Base-by-base conservation (phyloP, 1,140 invertebrate species). In the honey bee (Apis mellifera) region DNA sequence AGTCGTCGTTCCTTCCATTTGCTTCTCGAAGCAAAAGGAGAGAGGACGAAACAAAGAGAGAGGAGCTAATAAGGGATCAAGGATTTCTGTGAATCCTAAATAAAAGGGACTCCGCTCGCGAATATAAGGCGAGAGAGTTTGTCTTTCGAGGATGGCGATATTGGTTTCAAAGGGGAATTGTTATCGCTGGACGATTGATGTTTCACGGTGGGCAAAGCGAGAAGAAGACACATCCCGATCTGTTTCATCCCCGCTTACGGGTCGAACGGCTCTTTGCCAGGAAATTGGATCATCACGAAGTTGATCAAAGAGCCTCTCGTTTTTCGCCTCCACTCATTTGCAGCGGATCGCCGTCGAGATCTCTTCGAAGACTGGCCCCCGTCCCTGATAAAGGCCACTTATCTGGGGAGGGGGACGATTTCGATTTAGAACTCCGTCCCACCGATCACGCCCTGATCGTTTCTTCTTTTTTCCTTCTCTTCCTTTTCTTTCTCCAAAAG, bases 281-380 rank as follows among this genome's bases (percentile, higher is more conserved):
- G 73, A 54, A 66, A 82, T 82, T 82, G 79, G 79, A 82, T 82
- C 73, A 82, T 82, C 73, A 60, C 79, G 48, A 76, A 68, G 72
- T 82, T 76, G 79, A 82, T 82, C 79, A 82, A 82, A 82, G 73
- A 74, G 64, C 57, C 64, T 54, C 79, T 57, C 73, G 54, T 76
- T 82, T 59, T 68, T 66, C 73, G 62, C 60, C 52, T 57, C 50
- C 79, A 64, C 72, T 81, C 72, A 75, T 81, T 81, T 75, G 79
- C 71, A 68, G 52, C 62, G 79, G 54, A 48, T 64, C 57, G 60
- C 32, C 32, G 60, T 32, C 8, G 26, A 57, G 59, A 74, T 52
- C 76, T 69, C 42, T n/a, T 32, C 42, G 65, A 52, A 50, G 78
- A 32, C 50, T 32, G 15, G 2, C n/a, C 60, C 23, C 21, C 60